Base-by-base conservation (phyloP, 2,888 invertebrate genomes). In the Drosophila histrio region DNA sequence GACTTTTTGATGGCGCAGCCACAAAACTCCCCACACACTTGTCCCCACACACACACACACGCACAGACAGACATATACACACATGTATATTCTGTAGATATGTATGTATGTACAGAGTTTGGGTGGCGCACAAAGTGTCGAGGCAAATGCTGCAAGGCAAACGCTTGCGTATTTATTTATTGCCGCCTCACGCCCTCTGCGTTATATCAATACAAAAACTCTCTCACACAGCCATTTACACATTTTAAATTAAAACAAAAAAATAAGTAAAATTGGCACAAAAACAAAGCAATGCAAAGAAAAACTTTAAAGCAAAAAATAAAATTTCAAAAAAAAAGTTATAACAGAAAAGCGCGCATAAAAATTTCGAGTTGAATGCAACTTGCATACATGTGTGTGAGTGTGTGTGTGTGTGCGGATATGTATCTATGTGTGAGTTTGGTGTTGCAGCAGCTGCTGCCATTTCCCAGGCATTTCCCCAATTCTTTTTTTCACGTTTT, bases 1-100 rank as follows among this genome's bases (percentile, higher is more conserved):
- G 87, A 87, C 86, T 87, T 87, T 87, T 89, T 87, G 89, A 87
- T 87, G 89, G 87, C 84, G 61, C 60, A 59, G 76, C 87, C 70
- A 70, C 87, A 77, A 70, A 61, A 30, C 64, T 47, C 63, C 65
- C 79, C 60, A 53, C 49, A 66, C 56, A 38, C 41, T 49, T 32
- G 3, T 38, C 4, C 43, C 46, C 22, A 39, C 39, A 47, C 13
- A 38, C 19, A 53, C 41, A 28, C 8, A 38, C 19, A 21, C 3
- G 22, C 36, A 43, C 28, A 69, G 22, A 59, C 34, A 54, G 53
- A 53, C 53, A 49, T 43, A 57, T 21, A 49, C 41, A 54, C 54
- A 59, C 47, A 50, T 46, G 50, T 28, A 53, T 19, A 11, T n/a
- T 43, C 26, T 21, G 15, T 9, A 54, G 30, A 54, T 34, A 54